A percentile compares a stretch with the other conserved stretches of the same genome.
Evolutionary conservation across 2,888 invertebrate genomes (phyloP).

Genomic region (Hydrotaea cyrtoneurina): DNA sequence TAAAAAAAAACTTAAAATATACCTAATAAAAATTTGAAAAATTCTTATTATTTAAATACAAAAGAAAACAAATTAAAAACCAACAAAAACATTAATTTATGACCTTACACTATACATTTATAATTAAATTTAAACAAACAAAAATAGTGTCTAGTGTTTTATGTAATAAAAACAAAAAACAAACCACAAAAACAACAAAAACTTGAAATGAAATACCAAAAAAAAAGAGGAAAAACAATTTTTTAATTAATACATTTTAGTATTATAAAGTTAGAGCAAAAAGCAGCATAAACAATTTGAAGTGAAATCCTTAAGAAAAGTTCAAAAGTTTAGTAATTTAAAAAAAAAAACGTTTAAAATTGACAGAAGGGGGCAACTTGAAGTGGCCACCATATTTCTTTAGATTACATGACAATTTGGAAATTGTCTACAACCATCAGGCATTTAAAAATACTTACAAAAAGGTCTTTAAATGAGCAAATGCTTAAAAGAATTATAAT

Average conservation of each 20-base stretch:
- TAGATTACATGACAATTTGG: too few species aligned
- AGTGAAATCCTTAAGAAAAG: constrained; percentile 48
- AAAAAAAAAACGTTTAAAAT: too few species aligned
- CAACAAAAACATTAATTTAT: constrained; percentile 41
- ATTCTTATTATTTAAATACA: constrained; percentile 55
- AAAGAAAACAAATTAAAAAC: constrained; percentile 30
- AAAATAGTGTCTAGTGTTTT: constrained; percentile 52
- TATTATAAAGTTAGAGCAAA: constrained; percentile 65
- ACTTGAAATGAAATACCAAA: too few species aligned
- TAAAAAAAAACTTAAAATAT: constrained; percentile 53
- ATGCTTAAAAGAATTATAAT: too few species aligned
- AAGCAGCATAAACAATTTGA: background rate
- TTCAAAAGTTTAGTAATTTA: too few species aligned
- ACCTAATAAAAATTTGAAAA: constrained; percentile 55
- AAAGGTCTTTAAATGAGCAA: too few species aligned
- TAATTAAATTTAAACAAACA: constrained; percentile 49
- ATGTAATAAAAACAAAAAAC: constrained; percentile 47
- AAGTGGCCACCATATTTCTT: too few species aligned
- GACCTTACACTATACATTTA: constrained; percentile 55
- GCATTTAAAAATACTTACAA: too few species aligned
- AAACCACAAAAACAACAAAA: too few species aligned
- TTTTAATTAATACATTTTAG: constrained; percentile 69
- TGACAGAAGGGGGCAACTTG: too few species aligned
- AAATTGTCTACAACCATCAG: too few species aligned
- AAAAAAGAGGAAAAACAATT: constrained; percentile 58